Evolutionary conservation across 2,888 invertebrate genomes (phyloP), one percentile per base, ranked within the genome.

Genomic region (Sialis lutaria): DNA sequence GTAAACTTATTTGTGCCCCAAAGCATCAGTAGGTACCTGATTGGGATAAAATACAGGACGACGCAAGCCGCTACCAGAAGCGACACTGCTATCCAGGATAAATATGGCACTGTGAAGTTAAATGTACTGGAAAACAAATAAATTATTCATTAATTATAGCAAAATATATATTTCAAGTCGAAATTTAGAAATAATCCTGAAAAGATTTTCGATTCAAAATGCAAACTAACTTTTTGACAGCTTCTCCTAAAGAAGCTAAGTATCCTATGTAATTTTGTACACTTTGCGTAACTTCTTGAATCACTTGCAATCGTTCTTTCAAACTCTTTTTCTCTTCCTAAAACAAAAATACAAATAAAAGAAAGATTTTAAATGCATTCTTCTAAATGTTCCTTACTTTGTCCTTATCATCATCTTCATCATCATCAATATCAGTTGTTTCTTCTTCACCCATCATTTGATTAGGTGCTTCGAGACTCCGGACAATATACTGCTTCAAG

Each of bases 1-100:
- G 91, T 83, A 66, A 97, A 98, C 68, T 97, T 98, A 68, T 95
- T 92, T 58, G 60, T 57, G 60, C 96, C 97, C 93, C 95, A 96
- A 12, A 81, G 74, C 74, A 97, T 79, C 45, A 97, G 74, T 42
- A 97, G 71, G 64, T 85, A 88, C 58, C 93, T 75, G 45, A 95
- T 67, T 37, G 96, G 95, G 59, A 98, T 77, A 54, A 84, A 74
- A 61, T 93, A 96, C 12, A 97, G 68, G 7, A 96, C 80, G 45
- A 87, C 53, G 55, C 81, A 77, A 8, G 79, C 87, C 44, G 79
- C 69, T 49, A 80, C 62, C 45, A 92, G 67, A 57, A 89, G 73
- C 39, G 82, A 66, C 55, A 95, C 84, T 12, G 93, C 91, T 64
- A 98, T 72, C 71, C 86, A 88, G 57, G 95, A 93, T 55, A 98